phyloP scores from a whole-genome alignment of 2,888 invertebrate genomes.

The Microdon myrmicae region DNA sequence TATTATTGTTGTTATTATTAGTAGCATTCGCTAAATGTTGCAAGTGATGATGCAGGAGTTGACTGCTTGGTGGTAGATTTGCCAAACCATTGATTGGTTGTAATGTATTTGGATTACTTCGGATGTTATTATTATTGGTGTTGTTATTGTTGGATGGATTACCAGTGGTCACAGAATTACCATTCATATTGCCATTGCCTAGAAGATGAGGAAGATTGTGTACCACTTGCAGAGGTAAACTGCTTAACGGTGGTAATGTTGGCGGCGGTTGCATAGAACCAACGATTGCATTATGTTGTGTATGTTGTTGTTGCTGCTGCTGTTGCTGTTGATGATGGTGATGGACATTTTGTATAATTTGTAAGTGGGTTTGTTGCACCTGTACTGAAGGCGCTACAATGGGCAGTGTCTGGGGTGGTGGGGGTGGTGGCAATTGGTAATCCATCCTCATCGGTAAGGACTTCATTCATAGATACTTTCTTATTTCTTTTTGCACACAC shows the following conservation, averaged over 20 bases:
- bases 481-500: slow-evolving; percentile 8
- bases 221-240: slow-evolving; percentile 64
- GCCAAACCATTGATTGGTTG: slow-evolving; percentile 54
- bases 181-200: slow-evolving; percentile 48
- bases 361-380: slow-evolving; percentile 60
- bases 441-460: slow-evolving; percentile 65
- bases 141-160: slow-evolving; percentile 49
- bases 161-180: slow-evolving; percentile 8
- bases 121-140: slow-evolving; percentile 36
- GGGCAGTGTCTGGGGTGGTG: slow-evolving; percentile 62
- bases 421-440: slow-evolving; percentile 65
- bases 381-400: slow-evolving; percentile 55
- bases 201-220: slow-evolving; percentile 65
- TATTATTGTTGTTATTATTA: slow-evolving; percentile 54
- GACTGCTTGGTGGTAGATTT: slow-evolving; percentile 63
- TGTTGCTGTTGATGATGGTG: slow-evolving; percentile 59
- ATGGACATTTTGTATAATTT: slow-evolving; percentile 58
- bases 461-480: slow-evolving; percentile 53
- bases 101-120: slow-evolving; percentile 43
- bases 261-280: slow-evolving; percentile 60
- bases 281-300: slow-evolving; percentile 61
- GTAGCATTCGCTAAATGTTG: slow-evolving; percentile 65
- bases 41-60: slow-evolving; percentile 65
- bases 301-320: slow-evolving; percentile 58
- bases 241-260: slow-evolving; percentile 63